These are phyloP conservation scores for Diaprepes abbreviatus DNA, from an alignment of 2,888 invertebrate species.

Conservation along the genomic window DNA sequence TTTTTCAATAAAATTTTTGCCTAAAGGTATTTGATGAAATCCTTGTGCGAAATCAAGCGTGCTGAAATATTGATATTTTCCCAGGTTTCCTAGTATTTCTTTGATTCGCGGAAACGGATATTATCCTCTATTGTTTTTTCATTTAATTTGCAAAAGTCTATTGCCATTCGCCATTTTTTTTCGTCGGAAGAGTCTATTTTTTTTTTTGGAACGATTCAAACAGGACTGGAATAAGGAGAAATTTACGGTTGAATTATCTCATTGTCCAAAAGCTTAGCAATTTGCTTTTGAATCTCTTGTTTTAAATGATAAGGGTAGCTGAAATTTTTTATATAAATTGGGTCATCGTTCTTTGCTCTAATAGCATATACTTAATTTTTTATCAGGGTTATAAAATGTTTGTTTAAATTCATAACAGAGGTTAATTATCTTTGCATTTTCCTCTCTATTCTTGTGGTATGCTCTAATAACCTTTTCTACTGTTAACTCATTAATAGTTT, in stretches of 20 bases:
- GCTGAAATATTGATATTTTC: too few species aligned
- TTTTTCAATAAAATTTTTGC: constrained; percentile 54
- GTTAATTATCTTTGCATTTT: constrained; percentile 35
- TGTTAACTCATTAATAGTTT: not conserved
- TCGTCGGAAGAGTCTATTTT: too few species aligned
- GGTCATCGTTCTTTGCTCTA: not conserved
- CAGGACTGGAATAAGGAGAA: constrained; percentile 19
- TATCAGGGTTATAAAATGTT: constrained; percentile 32
- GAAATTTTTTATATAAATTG: not conserved
- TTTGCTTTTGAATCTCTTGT: too few species aligned
- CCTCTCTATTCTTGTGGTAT: constrained; percentile 45
- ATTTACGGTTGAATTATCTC: constrained; percentile 34
- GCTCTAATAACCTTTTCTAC: not conserved
- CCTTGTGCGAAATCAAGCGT: too few species aligned
- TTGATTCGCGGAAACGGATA: constrained; percentile 30
- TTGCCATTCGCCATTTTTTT: constrained; percentile 23
- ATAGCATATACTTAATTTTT: not conserved
- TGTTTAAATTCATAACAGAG: constrained; percentile 30
- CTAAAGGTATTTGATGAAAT: constrained; percentile 59
- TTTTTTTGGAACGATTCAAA: too few species aligned
- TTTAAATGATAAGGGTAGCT: constrained; percentile 20
- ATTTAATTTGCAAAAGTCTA: too few species aligned
- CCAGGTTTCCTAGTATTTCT: constrained; percentile 36
- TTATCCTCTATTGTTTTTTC: constrained; percentile 27
- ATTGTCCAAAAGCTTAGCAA: too few species aligned